Evolutionary conservation across 2,113 vertebrate genomes (phyloP).

Genomic region (Strigops habroptila): DNA sequence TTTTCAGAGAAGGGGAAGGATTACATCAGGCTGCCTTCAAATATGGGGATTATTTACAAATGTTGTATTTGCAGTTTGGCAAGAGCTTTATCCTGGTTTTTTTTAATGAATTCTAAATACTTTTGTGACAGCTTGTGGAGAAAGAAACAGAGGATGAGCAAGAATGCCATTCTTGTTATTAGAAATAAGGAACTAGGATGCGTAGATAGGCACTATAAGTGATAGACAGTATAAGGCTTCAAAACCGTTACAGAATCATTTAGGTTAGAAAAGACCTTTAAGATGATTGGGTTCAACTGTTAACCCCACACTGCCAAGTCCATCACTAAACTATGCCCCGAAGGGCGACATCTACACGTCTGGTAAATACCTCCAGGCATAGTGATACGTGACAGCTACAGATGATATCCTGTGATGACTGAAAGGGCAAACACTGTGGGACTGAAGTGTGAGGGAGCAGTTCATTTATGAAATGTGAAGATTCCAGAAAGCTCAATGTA

Average conservation of each 20-base stretch:
- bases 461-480: background rate
- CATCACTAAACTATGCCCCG: no score
- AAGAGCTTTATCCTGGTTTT: background rate
- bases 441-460: background rate
- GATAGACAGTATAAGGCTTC: background rate
- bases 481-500: background rate
- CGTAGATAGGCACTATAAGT: background rate
- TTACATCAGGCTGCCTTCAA: background rate
- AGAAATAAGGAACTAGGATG: background rate
- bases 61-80: background rate
- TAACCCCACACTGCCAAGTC: background rate
- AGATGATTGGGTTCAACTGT: background rate
- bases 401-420: background rate
- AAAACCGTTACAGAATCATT: background rate
- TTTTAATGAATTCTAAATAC: background rate
- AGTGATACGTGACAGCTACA: accelerated
- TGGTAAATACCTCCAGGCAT: no score
- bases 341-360: no score
- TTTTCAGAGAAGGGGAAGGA: background rate
- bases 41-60: background rate
- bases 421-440: accelerated
- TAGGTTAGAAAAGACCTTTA: background rate
- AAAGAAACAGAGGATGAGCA: background rate
- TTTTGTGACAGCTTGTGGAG: background rate
- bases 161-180: background rate